These are phyloP conservation scores for Spilosoma lubricipeda DNA, from an alignment of 2,888 invertebrate species.

Conservation along the genomic window DNA sequence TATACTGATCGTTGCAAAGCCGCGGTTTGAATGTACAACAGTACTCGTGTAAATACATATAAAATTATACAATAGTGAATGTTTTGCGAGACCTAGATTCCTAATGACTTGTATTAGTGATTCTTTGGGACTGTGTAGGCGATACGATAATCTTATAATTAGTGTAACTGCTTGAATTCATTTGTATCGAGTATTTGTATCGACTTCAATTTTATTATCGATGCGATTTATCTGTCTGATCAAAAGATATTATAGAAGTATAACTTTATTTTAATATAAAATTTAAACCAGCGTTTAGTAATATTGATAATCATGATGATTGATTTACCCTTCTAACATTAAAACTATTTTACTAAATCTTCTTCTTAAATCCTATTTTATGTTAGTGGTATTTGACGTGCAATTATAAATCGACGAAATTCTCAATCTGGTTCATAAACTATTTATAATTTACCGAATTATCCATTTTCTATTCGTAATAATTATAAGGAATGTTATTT, in stretches of 20 bases:
- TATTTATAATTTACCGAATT: conserved; percentile 69
- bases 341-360: conserved; percentile 21
- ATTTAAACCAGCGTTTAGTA: conserved; percentile 35
- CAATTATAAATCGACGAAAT: conserved; percentile 30
- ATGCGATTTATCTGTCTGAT: conserved; percentile 36
- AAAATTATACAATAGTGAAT: conserved; percentile 22
- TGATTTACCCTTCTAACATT: conserved; percentile 26
- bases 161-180: conserved; percentile 35
- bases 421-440: conserved; percentile 40
- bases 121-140: conserved; percentile 45
- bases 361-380: conserved; percentile 20
- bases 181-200: conserved; percentile 37
- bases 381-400: conserved; percentile 29
- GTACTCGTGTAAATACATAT: conserved; percentile 24
- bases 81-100: conserved; percentile 35
- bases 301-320: conserved; percentile 38
- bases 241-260: conserved; percentile 32
- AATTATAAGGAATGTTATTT: conserved; percentile 82
- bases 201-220: conserved; percentile 25
- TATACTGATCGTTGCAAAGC: conserved; percentile 5
- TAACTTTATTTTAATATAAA: conserved; percentile 24
- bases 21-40: conserved; percentile 24
- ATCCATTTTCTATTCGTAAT: conserved; percentile 68
- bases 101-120: conserved; percentile 37
- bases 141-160: conserved; percentile 41